Conservation (phyloP, 1,140 invertebrate genomes). For the Papilio xuthus region DNA sequence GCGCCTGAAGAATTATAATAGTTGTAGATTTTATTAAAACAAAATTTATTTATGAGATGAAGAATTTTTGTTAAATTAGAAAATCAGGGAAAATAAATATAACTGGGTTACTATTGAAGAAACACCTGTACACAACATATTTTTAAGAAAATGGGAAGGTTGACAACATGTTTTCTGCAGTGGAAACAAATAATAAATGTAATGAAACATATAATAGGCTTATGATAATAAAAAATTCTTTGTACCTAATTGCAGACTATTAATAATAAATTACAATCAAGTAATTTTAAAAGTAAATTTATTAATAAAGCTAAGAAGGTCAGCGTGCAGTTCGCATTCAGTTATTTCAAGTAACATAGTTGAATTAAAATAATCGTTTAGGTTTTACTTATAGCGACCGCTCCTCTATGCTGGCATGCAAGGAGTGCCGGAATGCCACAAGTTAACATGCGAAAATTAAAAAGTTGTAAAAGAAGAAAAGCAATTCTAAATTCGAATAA, state of each 20-base stretch:
- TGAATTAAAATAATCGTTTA: constrained; percentile 26
- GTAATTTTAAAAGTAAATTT: background rate
- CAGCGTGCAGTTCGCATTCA: background rate
- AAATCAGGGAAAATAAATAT: too few relatives aligned
- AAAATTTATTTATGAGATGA: too few relatives aligned
- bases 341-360: constrained; percentile 18
- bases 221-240: background rate
- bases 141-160: too few relatives aligned
- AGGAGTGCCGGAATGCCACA: background rate
- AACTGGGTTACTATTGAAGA: too few relatives aligned
- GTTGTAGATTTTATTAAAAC: background rate
- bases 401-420: background rate
- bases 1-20: background rate
- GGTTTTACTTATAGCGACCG: constrained; percentile 12
- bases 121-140: too few relatives aligned
- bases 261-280: background rate
- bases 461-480: background rate
- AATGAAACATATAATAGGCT: background rate
- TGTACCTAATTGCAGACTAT: background rate
- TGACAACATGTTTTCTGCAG: too few relatives aligned
- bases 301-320: constrained; percentile 17
- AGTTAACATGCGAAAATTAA: background rate
- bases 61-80: too few relatives aligned
- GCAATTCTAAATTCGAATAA: background rate
- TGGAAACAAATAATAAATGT: background rate